phyloP scores from a whole-genome alignment of 37 sponge, comb jelly and placozoan species.

The Diacarnus erythraeanus region DNA sequence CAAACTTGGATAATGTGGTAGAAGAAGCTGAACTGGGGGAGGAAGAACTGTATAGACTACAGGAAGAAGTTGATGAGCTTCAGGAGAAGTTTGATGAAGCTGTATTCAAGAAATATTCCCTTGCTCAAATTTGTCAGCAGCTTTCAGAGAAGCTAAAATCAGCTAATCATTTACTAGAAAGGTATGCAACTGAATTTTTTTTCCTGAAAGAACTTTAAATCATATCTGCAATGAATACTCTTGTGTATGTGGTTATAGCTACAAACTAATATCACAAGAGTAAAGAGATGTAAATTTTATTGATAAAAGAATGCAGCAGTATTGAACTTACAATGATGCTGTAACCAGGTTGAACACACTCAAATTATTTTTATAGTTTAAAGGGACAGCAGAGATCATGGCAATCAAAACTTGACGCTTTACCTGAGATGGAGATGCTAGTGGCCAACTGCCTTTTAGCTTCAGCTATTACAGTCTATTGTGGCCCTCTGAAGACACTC shows the following conservation, averaged over 20 bases:
- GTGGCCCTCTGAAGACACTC: conserved; percentile 54
- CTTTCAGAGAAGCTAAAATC: conserved; percentile 69
- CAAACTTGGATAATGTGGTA: conserved; percentile 18
- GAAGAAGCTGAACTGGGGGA: conserved; percentile 31
- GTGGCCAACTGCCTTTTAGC: conserved; percentile 69
- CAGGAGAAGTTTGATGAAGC: conserved; percentile 64
- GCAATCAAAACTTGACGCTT: conserved; percentile 21
- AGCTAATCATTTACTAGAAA: conserved; percentile 62
- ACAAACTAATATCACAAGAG: too few relatives aligned
- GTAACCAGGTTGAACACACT: too few relatives aligned
- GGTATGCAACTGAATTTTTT: conserved; percentile 18
- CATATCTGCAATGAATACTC: too few relatives aligned
- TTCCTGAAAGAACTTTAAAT: too few relatives aligned
- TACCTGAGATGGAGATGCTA: conserved; percentile 28
- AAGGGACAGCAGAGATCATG: conserved; percentile 47
- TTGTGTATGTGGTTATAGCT: too few relatives aligned
- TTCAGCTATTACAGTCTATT: conserved; percentile 84
- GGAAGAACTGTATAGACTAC: conserved; percentile 21
- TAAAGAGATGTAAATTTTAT: too few relatives aligned
- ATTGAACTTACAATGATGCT: too few relatives aligned
- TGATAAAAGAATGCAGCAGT: too few relatives aligned
- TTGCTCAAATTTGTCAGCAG: conserved; percentile 55
- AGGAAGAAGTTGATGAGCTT: conserved; percentile 30
- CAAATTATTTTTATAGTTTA: too few relatives aligned
- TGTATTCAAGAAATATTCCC: conserved; percentile 74